Base-by-base conservation (phyloP, 2,888 invertebrate genomes). In the Netelia inedita region DNA sequence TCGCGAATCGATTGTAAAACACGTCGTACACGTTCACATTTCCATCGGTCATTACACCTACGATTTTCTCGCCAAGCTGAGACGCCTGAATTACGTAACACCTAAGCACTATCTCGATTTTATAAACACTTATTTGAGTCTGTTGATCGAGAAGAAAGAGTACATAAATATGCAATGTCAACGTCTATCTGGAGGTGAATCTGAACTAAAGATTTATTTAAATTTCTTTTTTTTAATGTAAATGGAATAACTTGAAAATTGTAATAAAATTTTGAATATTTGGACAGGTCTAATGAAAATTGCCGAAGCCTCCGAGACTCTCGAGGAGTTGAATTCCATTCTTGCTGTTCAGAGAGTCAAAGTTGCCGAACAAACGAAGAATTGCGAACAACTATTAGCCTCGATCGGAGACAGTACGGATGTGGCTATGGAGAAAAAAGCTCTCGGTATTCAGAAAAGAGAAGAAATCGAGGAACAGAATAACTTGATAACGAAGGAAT, bases 101-200 rank as follows among this genome's bases (percentile, higher is more conserved):
- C 98, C 98, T 0, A 98, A 98, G 89, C 98, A 98, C 91, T 98
- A 98, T 93, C 95, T 98, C 91, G 98, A 98, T 93, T 98, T 96
- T 90, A 96, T 98, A 80, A 96, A 96, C 75, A 96, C 96, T 1
- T 98, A 98, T 91, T 91, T 98, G 1, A 95, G 95, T 86, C 94
- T 98, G 43, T 94, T 98, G 59, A 96, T 96, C 87, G 97, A 97
- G 89, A 97, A 97, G 83, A 94, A 94, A 85, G 92, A 89, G 35
- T 95, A 92, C 82, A 95, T 95, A 53, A 91, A 93, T 35, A 90
- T 93, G 8, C 95, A 94, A 93, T 91, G 92, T 57, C 76, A 89
- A 55, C 91, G 92, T 35, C 82, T 93, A 10, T 89, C 90, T 1
- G 93, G 89, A 87, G 93, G 92, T 91, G n/a, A 94, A 86, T 73